phyloP scores from a whole-genome alignment of 2,888 invertebrate species.

The Agriopis marginaria region DNA sequence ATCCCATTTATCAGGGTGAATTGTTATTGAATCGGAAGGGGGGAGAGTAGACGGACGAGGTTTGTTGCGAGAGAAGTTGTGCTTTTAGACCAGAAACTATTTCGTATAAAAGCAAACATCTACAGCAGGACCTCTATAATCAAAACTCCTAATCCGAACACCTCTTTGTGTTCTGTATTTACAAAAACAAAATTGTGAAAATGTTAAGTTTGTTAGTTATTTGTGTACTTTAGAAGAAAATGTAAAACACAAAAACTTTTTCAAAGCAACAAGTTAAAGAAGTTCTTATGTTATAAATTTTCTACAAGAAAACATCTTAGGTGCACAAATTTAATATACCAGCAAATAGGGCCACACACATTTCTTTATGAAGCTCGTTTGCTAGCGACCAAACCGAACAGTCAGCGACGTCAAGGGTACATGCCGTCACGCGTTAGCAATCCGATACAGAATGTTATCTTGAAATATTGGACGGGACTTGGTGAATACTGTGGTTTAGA shows the following conservation, averaged over 20 bases:
- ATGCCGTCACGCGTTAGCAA: conserved; percentile 54
- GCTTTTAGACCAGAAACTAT: background rate
- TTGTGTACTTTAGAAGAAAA: no score
- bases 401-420: conserved; percentile 45
- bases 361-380: conserved; percentile 18
- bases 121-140: no score
- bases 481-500: conserved; percentile 34
- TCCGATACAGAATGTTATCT: conserved; percentile 58
- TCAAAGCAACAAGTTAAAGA: no score
- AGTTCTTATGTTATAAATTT: no score
- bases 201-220: no score
- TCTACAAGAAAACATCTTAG: no score
- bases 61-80: background rate
- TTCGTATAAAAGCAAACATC: no score
- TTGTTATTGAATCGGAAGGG: conserved; percentile 67
- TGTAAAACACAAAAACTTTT: no score
- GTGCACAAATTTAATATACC: background rate
- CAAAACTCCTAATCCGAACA: no score
- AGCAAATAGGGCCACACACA: background rate
- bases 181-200: no score
- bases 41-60: conserved; percentile 52
- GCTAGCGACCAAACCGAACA: conserved; percentile 33
- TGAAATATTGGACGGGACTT: conserved; percentile 48
- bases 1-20: conserved; percentile 67
- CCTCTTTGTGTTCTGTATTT: no score